phyloP scores from a whole-genome alignment of 2,113 vertebrate genomes.

The Crypturellus undulatus region DNA sequence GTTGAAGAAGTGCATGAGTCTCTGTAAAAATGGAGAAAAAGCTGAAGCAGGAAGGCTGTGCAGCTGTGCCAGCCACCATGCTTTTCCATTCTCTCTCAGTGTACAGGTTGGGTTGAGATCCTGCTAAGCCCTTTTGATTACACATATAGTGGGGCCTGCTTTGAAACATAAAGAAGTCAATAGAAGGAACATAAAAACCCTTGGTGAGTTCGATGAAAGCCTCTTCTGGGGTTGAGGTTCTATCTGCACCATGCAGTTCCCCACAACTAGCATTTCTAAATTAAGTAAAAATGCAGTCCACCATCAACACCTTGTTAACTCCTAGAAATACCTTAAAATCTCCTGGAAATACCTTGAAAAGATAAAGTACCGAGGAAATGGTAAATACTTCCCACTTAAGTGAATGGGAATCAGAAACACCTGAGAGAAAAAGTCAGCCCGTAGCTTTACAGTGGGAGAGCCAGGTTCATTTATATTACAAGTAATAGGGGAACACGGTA shows the following conservation, averaged over 20 bases:
- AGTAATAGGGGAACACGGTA: neutral
- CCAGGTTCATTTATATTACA: neutral
- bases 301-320: neutral
- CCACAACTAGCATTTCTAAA: neutral
- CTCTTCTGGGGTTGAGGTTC: neutral
- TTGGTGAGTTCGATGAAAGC: neutral
- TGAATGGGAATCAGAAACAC: neutral
- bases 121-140: neutral
- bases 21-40: neutral
- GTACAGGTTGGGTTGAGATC: neutral
- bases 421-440: neutral
- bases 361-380: neutral
- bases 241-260: neutral
- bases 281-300: neutral
- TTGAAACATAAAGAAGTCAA: neutral
- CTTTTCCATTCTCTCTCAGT: neutral
- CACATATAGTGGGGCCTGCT: neutral
- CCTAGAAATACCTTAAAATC: neutral
- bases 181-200: neutral
- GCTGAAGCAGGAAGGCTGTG: neutral
- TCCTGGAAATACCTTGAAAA: neutral
- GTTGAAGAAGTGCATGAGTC: neutral
- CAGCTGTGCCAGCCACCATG: fast-evolving
- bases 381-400: neutral
- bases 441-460: neutral